Percentiles rank a stretch among this genome's conserved stretches.
Evolutionary conservation across 30 jellyfish, hydroid and myxozoan species (phyloP).

Genomic region (Cassiopea andromeda): DNA sequence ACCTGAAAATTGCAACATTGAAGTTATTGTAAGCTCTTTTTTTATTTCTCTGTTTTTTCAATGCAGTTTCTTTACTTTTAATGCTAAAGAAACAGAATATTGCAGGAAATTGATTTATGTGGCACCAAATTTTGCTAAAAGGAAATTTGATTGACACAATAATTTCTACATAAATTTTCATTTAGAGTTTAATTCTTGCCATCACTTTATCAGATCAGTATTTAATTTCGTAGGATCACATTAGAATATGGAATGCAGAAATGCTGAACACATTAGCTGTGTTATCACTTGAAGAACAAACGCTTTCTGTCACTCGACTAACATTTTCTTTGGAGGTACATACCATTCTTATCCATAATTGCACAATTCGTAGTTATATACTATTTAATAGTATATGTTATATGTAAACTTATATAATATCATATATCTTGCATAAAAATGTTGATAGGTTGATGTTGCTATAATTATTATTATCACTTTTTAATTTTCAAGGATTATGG

Average conservation of each 20-base stretch:
- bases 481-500: constrained; percentile 77
- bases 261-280: constrained; percentile 76
- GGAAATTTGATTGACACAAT: too few relatives aligned
- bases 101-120: too few relatives aligned
- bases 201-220: not conserved
- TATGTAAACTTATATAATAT: too few relatives aligned
- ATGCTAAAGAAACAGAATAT: too few relatives aligned
- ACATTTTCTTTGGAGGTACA: constrained; percentile 83
- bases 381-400: too few relatives aligned
- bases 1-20: constrained; percentile 52
- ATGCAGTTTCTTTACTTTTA: too few relatives aligned
- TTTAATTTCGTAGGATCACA: constrained; percentile 62
- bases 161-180: too few relatives aligned
- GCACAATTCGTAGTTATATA: too few relatives aligned
- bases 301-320: constrained; percentile 76
- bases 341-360: not conserved
- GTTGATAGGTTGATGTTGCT: too few relatives aligned
- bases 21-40: constrained; percentile 47
- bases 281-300: constrained; percentile 72
- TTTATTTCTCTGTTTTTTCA: not conserved
- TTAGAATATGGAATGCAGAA: constrained; percentile 89
- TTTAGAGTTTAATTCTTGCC: not conserved
- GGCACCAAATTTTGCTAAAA: too few relatives aligned
- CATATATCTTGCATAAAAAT: too few relatives aligned
- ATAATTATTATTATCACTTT: not conserved